A percentile compares a stretch with the other conserved stretches of the same genome.
These are phyloP conservation scores for Microcebus murinus DNA, from an alignment of 2,113 vertebrate genomes.

Conservation along the genomic window DNA sequence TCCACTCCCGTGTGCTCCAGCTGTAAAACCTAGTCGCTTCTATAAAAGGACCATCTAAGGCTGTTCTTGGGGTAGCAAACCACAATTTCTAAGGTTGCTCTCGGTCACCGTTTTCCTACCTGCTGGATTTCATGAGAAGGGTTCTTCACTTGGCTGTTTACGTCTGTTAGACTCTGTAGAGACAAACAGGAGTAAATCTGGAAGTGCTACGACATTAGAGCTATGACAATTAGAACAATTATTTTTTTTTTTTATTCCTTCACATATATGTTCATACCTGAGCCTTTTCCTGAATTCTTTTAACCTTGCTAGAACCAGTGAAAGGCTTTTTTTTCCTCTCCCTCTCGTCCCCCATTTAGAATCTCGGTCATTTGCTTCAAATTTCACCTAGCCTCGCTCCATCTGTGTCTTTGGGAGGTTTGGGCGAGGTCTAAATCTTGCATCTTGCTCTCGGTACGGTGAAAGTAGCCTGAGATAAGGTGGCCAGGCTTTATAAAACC, in stretches of 20 bases:
- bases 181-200: neutral
- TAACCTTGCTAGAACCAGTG: neutral
- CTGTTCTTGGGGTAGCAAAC: neutral
- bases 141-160: neutral
- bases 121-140: neutral
- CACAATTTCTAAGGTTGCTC: rapidly evolving
- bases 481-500: rapidly evolving
- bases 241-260: neutral
- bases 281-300: neutral
- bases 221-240: neutral
- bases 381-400: neutral
- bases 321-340: neutral
- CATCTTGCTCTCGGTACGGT: neutral
- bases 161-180: neutral
- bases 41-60: rapidly evolving
- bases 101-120: neutral
- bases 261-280: neutral
- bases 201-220: neutral
- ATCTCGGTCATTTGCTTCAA: neutral
- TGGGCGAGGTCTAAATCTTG: neutral
- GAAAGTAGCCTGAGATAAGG: rapidly evolving
- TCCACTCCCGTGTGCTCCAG: neutral
- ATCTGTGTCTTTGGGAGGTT: neutral
- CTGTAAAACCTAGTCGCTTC: neutral
- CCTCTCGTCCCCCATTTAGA: neutral